Evolutionary conservation across 2,888 invertebrate species (phyloP).

Genomic region (Drosophila conformis): DNA sequence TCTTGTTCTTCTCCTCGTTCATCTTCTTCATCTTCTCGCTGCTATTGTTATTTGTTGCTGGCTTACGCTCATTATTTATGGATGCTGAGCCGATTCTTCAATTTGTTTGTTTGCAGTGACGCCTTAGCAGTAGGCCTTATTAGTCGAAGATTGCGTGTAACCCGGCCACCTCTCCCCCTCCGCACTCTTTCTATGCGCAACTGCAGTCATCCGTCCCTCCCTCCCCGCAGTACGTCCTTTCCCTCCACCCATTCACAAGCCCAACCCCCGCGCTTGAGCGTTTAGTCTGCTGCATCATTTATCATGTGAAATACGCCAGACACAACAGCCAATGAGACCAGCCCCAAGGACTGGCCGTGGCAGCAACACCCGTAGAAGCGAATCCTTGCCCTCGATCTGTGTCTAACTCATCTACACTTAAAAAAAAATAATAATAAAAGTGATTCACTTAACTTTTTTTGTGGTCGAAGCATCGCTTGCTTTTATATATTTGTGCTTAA

Average conservation of each 20-base stretch:
- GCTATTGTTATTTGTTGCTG: conserved; percentile 14
- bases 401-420: conserved; percentile 15
- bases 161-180: background rate
- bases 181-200: conserved; percentile 11
- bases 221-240: background rate
- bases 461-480: background rate
- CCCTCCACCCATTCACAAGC: background rate
- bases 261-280: conserved; percentile 51
- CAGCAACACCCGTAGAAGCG: conserved; percentile 25
- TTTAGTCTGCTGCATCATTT: conserved; percentile 78
- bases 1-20: background rate
- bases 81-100: conserved; percentile 49
- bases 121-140: conserved; percentile 65
- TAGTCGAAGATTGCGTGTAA: conserved; percentile 30
- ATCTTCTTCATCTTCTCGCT: conserved; percentile 3
- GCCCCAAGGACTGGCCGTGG: conserved; percentile 45
- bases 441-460: background rate
- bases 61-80: conserved; percentile 59
- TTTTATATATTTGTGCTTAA: background rate
- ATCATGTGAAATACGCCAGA: conserved; percentile 79
- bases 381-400: conserved; percentile 12
- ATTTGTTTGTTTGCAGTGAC: conserved; percentile 64
- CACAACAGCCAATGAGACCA: conserved; percentile 67
- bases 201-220: background rate
- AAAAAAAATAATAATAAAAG: background rate